phyloP scores from a whole-genome alignment of 2,113 vertebrate genomes.

The Rhineura floridana region DNA sequence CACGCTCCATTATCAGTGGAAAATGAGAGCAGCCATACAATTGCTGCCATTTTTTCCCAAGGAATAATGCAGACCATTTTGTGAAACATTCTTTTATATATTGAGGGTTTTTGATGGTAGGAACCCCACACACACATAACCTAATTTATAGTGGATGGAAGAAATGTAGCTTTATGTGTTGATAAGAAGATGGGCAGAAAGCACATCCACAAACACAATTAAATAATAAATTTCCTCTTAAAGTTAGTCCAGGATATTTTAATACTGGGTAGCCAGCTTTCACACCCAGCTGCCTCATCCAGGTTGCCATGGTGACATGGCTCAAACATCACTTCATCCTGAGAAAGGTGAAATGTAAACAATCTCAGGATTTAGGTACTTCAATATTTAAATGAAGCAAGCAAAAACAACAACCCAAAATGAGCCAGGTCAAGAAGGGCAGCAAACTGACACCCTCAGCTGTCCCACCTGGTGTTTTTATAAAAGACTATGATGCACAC shows the following conservation, averaged over 20 bases:
- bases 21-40: neutral
- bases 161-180: conserved; percentile 26
- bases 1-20: neutral
- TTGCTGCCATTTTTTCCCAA: neutral
- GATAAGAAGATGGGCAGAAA: conserved; percentile 23
- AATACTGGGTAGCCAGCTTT: conserved; percentile 71
- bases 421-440: conserved; percentile 50
- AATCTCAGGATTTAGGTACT: conserved; percentile 71
- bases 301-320: conserved; percentile 77
- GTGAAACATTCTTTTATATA: conserved; percentile 1
- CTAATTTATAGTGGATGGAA: neutral
- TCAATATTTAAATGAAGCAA: conserved; percentile 72
- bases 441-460: conserved; percentile 43
- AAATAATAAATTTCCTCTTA: conserved; percentile 53
- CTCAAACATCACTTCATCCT: conserved; percentile 76
- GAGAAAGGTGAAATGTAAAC: conserved; percentile 75
- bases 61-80: neutral
- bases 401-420: conserved; percentile 43
- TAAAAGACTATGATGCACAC: conserved; percentile 21
- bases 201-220: conserved; percentile 40
- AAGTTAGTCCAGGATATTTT: conserved; percentile 62
- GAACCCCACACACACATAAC: neutral
- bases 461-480: neutral
- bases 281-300: conserved; percentile 72
- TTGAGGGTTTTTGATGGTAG: neutral